These are phyloP conservation scores for Uria lomvia DNA, from an alignment of 2,113 vertebrate genomes.

Conservation along the genomic window DNA sequence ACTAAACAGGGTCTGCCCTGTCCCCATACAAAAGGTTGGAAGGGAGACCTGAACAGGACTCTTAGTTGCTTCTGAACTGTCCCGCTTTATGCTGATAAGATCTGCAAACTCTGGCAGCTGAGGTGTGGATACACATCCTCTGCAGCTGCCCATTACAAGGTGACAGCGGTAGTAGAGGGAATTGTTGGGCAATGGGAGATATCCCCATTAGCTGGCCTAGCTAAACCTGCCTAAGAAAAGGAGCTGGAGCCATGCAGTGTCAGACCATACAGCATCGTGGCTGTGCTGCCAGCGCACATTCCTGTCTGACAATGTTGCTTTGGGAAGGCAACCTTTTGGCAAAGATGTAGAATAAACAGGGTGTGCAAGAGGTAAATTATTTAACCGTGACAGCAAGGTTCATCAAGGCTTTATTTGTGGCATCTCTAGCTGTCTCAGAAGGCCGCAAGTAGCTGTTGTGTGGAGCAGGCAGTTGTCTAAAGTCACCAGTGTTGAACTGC, in stretches of 20 bases:
- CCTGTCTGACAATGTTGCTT: background rate
- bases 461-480: background rate
- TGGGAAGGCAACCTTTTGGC: background rate
- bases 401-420: background rate
- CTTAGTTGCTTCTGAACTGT: background rate
- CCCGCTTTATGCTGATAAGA: background rate
- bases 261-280: background rate
- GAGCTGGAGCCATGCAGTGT: background rate
- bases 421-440: background rate
- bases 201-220: background rate
- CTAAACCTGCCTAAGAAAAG: background rate
- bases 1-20: background rate
- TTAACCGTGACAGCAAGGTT: background rate
- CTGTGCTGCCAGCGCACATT: background rate
- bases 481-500: background rate
- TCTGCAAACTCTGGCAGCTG: background rate
- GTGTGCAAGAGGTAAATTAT: background rate
- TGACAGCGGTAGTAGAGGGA: accelerated
- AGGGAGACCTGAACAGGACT: background rate
- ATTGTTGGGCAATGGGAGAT: background rate
- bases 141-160: background rate
- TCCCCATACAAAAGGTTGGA: background rate
- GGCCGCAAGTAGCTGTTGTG: accelerated
- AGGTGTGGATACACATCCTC: background rate
- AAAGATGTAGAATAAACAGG: background rate